Evolutionary conservation across 1,140 invertebrate species (phyloP), one percentile per base, ranked within the genome.

Genomic region (Pissodes strobi): DNA sequence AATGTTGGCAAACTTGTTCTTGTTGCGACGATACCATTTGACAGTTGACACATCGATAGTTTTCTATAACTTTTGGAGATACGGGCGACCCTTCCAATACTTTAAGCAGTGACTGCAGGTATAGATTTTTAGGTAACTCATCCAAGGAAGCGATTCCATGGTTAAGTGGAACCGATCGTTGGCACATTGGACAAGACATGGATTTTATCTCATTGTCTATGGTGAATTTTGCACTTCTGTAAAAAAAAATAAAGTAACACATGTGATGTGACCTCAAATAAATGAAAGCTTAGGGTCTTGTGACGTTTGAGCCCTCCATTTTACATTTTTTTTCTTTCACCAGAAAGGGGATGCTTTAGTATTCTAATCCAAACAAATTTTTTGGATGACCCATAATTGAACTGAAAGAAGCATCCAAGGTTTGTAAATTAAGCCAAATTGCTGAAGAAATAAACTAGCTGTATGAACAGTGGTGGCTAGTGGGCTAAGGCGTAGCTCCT

Each of bases 91-190:
- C 39, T 2, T 70, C 61, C 6, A 85, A 71, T 43, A 82, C 72
- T 25, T 78, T 73, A 2, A 86, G 72, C 12, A 86, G 67, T 0
- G 82, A 82, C 52, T 84, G 81, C 38, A 85, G 82, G 73, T 84
- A 84, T 0, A 85, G 69, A 68, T 87, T 86, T 3, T 79, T 81
- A 4, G 85, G 85, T n/a, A 86, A 70, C 2, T 76, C 71, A 2
- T 80, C 79, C n/a, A 82, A 64, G 72, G 82, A 51, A 71, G 79
- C 10, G 64, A 60, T 1, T 68, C 75, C n/a, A 58, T 78, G 21
- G 76, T 72, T 65, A 76, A 78, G 41, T 74, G 78, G 17, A 59
- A 77, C 0, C 75, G 76, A 17, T 70, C 61, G 37, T 19, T 72
- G 68, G 45, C 74, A 77, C 8, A 72, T 53, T 10, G 76, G 73